These are phyloP conservation scores for Coecobrya sp. DNA, from an alignment of 2,888 invertebrate species.

Conservation along the genomic window DNA sequence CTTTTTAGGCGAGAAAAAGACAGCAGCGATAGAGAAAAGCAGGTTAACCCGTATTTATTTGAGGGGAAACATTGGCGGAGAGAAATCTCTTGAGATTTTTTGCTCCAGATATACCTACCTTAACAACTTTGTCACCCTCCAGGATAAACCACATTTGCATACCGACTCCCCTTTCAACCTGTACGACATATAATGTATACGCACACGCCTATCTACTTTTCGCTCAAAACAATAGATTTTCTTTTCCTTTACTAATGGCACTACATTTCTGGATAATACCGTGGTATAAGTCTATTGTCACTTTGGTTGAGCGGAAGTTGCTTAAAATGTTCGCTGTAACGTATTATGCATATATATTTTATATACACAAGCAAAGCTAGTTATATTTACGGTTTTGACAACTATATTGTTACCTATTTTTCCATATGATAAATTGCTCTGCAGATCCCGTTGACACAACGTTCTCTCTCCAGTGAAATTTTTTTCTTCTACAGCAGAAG, in stretches of 20 bases:
- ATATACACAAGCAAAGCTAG: neutral
- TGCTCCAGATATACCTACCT: conserved; percentile 30
- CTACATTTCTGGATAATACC: neutral
- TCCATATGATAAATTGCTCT: conserved; percentile 56
- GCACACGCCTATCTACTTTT: neutral
- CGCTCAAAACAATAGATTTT: neutral
- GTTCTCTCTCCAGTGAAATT: conserved; percentile 7
- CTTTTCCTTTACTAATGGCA: neutral
- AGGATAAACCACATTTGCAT: conserved; percentile 55
- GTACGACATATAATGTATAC: neutral
- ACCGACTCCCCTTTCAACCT: conserved; percentile 16
- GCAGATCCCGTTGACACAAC: conserved; percentile 32
- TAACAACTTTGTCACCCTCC: conserved; percentile 52
- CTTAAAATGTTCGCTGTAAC: neutral
- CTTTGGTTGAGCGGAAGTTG: neutral
- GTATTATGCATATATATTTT: neutral
- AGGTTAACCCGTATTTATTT: neutral
- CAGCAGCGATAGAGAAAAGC: neutral
- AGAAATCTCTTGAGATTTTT: conserved; percentile 47
- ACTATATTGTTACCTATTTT: conserved; percentile 15
- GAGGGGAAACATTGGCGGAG: conserved; percentile 24
- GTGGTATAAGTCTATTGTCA: neutral
- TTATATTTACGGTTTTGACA: conserved; percentile 59
- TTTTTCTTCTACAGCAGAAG: neutral
- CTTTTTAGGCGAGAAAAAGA: neutral